Base-by-base conservation (phyloP, 2,797 vertebrate genomes). In the Myotis daubentonii region DNA sequence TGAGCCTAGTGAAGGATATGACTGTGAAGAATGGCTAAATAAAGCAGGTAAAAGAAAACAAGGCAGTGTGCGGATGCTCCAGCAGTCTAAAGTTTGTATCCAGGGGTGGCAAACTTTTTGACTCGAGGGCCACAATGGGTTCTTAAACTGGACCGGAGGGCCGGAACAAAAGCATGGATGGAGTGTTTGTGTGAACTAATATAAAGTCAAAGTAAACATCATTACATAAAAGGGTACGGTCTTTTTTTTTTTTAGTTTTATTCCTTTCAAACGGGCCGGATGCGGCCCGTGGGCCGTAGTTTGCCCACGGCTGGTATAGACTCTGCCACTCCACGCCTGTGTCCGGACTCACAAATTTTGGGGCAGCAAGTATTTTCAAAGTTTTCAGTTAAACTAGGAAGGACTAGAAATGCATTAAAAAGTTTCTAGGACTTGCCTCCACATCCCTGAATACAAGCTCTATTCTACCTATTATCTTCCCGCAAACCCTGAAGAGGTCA, bases 401-500 rank as follows among this genome's bases (percentile, higher is more conserved):
- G 41, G 33, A 66, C 49, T 47, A 13, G 53, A 68, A 68, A 76
- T 25, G 9, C 19, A 28, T 65, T 87, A 4, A 49, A 92, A 91
- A 19, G 15, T 76, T 80, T 94, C 82, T 76, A 33, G 5, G 25
- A 84, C 62, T 38, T 93, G 47, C 8, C 25, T 95, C 36, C 60
- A 19, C 49, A 70, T 84, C 51, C 71, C 81, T 86, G 53, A n/a
- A 65, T 22, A 55, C 33, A 75, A 28, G 57, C 36, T 79, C 49
- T 16, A 53, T 11, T 84, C 17, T 41, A 70, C 47, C 91, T 95
- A 75, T 71, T 87, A 75, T 72, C 66, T 95, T 36, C 5, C 57
- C 68, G 55, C 74, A 95, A 84, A 94, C 20, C 79, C 94, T 93
- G 76, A 75, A 86, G 89, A 74, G 49, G 94, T 95, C 93, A 93